These are phyloP conservation scores for Cinclus cinclus DNA, from an alignment of 2,113 vertebrate species.

Conservation along the genomic window DNA sequence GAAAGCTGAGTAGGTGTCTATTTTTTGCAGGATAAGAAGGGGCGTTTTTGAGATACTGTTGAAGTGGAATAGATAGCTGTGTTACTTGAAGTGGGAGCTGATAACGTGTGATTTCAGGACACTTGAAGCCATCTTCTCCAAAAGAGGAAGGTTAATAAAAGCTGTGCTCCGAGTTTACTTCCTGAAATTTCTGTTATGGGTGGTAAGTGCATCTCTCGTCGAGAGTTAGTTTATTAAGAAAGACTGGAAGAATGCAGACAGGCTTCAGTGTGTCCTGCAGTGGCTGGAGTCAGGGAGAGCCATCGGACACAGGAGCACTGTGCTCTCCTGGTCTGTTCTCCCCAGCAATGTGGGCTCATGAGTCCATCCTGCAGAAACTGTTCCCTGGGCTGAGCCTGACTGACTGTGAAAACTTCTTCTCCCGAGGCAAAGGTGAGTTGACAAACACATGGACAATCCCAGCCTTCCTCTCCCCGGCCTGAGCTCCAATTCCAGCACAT, in stretches of 20 bases:
- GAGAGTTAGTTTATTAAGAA: not conserved
- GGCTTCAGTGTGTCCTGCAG: not conserved
- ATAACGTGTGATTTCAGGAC: constrained; percentile 27
- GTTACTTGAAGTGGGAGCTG: constrained; percentile 42
- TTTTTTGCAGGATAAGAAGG: constrained; percentile 43
- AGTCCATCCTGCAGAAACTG: not conserved
- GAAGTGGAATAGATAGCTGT: constrained; percentile 33
- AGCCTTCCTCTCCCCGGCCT: not conserved
- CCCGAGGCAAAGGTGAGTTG: not conserved
- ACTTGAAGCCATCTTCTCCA: constrained; percentile 24
- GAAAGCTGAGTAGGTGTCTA: constrained; percentile 19
- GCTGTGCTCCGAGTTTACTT: not conserved
- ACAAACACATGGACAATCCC: not conserved
- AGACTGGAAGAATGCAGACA: not conserved
- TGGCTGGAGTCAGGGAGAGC: not conserved
- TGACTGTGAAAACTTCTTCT: not conserved
- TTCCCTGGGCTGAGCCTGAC: rapidly evolving
- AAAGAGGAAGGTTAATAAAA: not conserved
- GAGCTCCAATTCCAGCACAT: not conserved
- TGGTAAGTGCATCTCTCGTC: not conserved
- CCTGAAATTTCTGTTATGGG: not conserved
- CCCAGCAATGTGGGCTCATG: not conserved
- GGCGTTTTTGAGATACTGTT: constrained; percentile 17
- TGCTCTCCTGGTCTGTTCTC: not conserved
- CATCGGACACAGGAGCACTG: not conserved